Percentiles rank a stretch among this genome's conserved stretches.
Conservation (phyloP, 2,797 vertebrate genomes). For the Coluber constrictor region DNA sequence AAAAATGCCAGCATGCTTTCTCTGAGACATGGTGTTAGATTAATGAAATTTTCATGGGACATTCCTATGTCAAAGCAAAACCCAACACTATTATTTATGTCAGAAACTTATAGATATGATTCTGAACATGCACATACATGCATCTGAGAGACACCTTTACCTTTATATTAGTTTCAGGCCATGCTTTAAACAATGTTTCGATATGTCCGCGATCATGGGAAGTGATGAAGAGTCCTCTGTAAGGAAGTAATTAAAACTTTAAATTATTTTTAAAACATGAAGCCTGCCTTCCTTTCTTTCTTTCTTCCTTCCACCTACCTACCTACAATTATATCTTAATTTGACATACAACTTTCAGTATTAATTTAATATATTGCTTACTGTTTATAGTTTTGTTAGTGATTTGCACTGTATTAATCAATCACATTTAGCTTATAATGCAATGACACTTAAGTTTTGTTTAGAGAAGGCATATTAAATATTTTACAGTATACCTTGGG, state of each 20-base stretch:
- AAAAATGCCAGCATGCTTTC: neutral
- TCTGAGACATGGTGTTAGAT: neutral
- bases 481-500: neutral
- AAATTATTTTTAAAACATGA: neutral
- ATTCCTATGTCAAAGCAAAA: neutral
- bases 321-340: neutral
- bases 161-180: constrained; percentile 87
- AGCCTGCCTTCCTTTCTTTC: neutral
- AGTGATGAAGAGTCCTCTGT: constrained; percentile 93
- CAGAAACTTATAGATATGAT: neutral
- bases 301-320: neutral
- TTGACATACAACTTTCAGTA: neutral
- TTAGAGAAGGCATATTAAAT: neutral
- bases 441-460: neutral
- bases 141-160: constrained; percentile 68
- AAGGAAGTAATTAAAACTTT: constrained; percentile 26
- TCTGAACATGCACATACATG: neutral
- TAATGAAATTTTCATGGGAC: neutral
- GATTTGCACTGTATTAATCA: neutral
- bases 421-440: neutral
- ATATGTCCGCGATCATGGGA: constrained; percentile 91
- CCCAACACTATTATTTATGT: neutral
- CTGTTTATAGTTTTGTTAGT: neutral
- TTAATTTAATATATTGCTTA: neutral
- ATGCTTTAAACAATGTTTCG: constrained; percentile 85